Base-by-base conservation (phyloP, 2,113 vertebrate genomes). In the Acrocephalus kingi region DNA sequence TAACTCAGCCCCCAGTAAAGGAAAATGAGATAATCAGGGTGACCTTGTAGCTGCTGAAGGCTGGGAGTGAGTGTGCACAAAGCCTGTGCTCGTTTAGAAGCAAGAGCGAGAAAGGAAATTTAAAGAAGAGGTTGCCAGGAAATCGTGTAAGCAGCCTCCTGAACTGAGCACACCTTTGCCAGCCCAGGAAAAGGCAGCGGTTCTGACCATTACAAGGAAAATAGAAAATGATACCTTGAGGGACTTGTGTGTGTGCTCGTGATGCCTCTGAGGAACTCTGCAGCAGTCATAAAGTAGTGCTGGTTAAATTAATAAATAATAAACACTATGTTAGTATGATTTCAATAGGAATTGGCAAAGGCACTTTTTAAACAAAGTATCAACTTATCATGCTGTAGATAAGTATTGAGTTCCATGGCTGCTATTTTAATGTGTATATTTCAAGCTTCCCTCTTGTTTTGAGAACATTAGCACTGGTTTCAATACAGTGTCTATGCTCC, bases 131-230 rank as follows among this genome's bases (percentile, higher is more conserved):
- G 27, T 72, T 79, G 71, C 35, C 27, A 61, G 33, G 62, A 28
- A 35, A 82, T 80, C 0, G 0, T 31, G 17, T 25, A 41, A 62
- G 37, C 17, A 58, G 15, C 25, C 17, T 12, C 15, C 63, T 37
- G 24, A 22, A 28, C 6, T n/a, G 25, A 35, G n/a, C 11, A 27
- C 0, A 0, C 10, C 37, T 56, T 12, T 3, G 4, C 14, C 2
- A 4, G 22, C 3, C 20, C 30, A 30, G 22, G 25, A 22, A 59
- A 62, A 83, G 67, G 39, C 17, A 48, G 45, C 0, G 1, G 39
- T 49, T 54, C 67, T 27, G 35, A 43, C 27, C 3, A 21, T 46
- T 43, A 21, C 37, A 24, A 19, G 24, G 56, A 39, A 75, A 59
- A 33, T 0, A 23, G 30, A 41, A 43, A 69, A 62, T 2, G 7